phyloP scores from a whole-genome alignment of 2,797 vertebrate species.

The Schizopygopsis malacanthus region DNA sequence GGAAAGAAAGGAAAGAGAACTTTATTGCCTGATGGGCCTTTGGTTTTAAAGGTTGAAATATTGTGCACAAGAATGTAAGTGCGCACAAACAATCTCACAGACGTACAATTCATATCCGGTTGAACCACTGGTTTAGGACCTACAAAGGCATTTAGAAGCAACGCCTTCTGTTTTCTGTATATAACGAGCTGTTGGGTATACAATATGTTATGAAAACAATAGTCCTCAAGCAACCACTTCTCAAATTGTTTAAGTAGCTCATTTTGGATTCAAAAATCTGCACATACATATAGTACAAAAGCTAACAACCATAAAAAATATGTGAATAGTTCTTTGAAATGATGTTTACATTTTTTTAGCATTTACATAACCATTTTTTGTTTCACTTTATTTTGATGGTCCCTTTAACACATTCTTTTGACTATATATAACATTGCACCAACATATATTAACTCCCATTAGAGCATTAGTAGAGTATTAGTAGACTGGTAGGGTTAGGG shows the following conservation, averaged over 20 bases:
- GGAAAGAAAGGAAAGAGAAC: constrained; percentile 25
- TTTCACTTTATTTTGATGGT: too few species aligned
- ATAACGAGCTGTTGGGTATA: background rate
- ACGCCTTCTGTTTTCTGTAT: background rate
- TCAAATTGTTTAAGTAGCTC: background rate
- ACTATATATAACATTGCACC: too few species aligned
- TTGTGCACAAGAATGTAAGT: constrained; percentile 8
- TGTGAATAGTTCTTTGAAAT: background rate
- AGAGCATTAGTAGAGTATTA: too few species aligned
- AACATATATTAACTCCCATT: too few species aligned
- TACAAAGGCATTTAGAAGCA: background rate
- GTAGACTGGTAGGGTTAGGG: too few species aligned
- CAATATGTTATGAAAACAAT: background rate
- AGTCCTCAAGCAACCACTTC: background rate
- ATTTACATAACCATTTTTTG: background rate
- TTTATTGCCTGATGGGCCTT: constrained; percentile 14
- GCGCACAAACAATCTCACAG: constrained; percentile 12
- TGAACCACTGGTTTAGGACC: background rate
- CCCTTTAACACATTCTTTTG: too few species aligned
- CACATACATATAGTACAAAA: background rate
- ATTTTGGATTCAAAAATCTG: background rate
- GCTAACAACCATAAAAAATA: background rate
- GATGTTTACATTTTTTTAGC: background rate
- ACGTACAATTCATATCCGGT: background rate
- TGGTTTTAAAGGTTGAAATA: constrained; percentile 7